phyloP scores from a whole-genome alignment of 2,888 invertebrate genomes.

The Aspidiotus destructor region DNA sequence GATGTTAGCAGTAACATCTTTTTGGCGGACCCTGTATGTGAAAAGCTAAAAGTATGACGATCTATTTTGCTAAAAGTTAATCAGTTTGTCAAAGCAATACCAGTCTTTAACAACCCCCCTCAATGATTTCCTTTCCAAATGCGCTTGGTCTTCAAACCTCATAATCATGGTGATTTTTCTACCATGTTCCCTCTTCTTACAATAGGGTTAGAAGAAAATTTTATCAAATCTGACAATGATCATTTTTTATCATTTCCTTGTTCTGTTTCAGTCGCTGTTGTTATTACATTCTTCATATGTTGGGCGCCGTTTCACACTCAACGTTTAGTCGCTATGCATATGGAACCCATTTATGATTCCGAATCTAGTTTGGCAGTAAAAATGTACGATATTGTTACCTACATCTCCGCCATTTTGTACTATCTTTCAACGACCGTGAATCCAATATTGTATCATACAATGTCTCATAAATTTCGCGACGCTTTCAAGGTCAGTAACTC shows the following conservation, averaged over 20 bases:
- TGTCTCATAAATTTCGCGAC: slow-evolving; percentile 87
- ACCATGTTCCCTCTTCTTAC: too few relatives aligned
- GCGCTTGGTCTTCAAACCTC: too few relatives aligned
- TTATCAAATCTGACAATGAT: too few relatives aligned
- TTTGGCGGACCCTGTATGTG: too few relatives aligned
- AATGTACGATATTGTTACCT: slow-evolving; percentile 62
- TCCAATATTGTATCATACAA: slow-evolving; percentile 84
- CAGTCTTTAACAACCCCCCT: too few relatives aligned
- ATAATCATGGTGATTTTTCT: too few relatives aligned
- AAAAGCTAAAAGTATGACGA: too few relatives aligned
- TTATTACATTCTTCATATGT: slow-evolving; percentile 80
- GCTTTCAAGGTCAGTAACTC: slow-evolving; percentile 70
- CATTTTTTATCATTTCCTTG: not conserved
- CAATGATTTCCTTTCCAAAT: too few relatives aligned
- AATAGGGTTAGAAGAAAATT: too few relatives aligned
- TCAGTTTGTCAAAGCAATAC: too few relatives aligned
- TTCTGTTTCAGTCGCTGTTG: slow-evolving; percentile 64
- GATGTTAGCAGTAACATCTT: too few relatives aligned
- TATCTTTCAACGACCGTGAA: slow-evolving; percentile 88
- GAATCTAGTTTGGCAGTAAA: slow-evolving; percentile 41
- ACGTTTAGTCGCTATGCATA: slow-evolving; percentile 67
- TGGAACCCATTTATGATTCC: slow-evolving; percentile 37
- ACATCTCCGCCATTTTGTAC: slow-evolving; percentile 79
- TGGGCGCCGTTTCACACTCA: slow-evolving; percentile 93
- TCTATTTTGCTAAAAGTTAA: too few relatives aligned